phyloP scores from a whole-genome alignment of 2,888 invertebrate genomes.

The Heliconius ismenius region DNA sequence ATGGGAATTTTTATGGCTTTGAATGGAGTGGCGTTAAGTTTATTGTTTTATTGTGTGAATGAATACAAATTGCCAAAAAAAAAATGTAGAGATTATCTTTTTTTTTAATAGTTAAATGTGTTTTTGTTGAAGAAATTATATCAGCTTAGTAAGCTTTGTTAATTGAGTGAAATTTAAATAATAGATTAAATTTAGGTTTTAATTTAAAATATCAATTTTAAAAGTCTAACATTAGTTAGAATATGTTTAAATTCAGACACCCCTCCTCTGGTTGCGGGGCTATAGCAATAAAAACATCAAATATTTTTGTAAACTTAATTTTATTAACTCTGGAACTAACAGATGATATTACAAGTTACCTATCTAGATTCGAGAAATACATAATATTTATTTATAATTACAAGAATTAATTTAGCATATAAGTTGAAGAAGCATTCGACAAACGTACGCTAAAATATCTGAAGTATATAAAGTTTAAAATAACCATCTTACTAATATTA shows the following conservation, averaged over 20 bases:
- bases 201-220: background rate
- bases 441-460: constrained; percentile 51
- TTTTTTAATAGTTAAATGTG: background rate
- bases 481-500: background rate
- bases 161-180: background rate
- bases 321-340: constrained; percentile 82
- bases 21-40: constrained; percentile 22
- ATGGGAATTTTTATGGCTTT: constrained; percentile 31
- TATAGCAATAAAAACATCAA: constrained; percentile 31
- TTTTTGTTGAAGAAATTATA: background rate
- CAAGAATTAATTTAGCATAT: constrained; percentile 77
- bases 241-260: background rate
- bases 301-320: constrained; percentile 77
- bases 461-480: background rate
- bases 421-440: constrained; percentile 47
- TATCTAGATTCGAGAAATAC: constrained; percentile 78
- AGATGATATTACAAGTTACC: constrained; percentile 79
- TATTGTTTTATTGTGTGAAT: constrained; percentile 15
- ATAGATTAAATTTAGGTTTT: background rate
- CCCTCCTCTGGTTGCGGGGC: background rate
- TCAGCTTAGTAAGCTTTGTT: background rate
- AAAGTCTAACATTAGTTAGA: background rate
- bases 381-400: constrained; percentile 75
- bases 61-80: background rate
- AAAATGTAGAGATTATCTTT: background rate